Evolutionary conservation across 1,140 invertebrate genomes (phyloP), one percentile per base, ranked within the genome.

Genomic region (Scaptomyza graminum): DNA sequence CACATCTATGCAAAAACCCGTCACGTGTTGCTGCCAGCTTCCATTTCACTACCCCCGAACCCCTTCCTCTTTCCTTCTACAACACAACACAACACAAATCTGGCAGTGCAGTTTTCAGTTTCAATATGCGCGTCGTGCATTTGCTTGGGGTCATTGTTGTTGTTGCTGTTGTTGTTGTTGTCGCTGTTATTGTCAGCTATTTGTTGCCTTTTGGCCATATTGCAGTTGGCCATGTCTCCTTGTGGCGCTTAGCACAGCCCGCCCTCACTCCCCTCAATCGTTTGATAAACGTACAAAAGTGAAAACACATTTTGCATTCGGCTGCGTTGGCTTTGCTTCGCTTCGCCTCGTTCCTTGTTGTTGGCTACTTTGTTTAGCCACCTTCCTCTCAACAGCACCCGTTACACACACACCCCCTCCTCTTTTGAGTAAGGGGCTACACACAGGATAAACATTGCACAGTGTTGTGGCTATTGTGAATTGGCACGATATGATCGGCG

Each of bases 71-170:
- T 16, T 18, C n/a, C 16, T 37, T 3, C 18, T 39, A 18, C 18
- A 16, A 55, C 55, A n/a, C 37, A 41, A 41, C 12, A n/a, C 37
- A 54, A 41, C 63, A 55, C 56, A 16, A 49, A 54, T 77, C 79
- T 34, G 72, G 44, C 56, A 79, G 74, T 84, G 74, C 77, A 87
- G 68, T 87, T 87, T 85, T 88, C 78, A 69, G 67, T 77, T 88
- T 88, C 83, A 88, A 79, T 88, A 88, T 88, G 76, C 79, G 84
- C 74, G 79, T 88, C 83, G 79, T 88, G 83, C 81, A 83, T 83
- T 76, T 62, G 83, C 75, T 67, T 67, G 76, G 72, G 71, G 79
- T 84, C 72, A 16, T 44, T 66, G 31, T 60, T 50, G 57, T 16
- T 59, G 55, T 37, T 57, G 50, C 18, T 56, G 43, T 22, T 72